Evolutionary conservation across 2,113 vertebrate species (phyloP), one percentile per base, ranked within the genome.

Genomic region (Hylia prasina): DNA sequence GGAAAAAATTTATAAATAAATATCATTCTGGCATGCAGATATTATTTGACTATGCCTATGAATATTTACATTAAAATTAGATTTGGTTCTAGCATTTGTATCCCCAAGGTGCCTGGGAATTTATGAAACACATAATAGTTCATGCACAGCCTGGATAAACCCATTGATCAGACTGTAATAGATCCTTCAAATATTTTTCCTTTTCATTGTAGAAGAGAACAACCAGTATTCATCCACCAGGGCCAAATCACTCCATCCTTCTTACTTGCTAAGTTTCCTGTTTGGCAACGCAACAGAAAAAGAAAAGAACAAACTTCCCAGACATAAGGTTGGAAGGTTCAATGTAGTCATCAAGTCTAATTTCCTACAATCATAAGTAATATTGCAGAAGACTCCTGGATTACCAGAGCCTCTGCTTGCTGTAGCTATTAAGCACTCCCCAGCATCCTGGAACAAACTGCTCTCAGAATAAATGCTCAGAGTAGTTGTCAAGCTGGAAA

Each of bases 41-140:
- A 85, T 86, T 89, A 63, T 90, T 96, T 82, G 37, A 80, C 23
- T 82, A 42, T 65, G 23, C 19, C 56, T 75, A 87, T 71, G 68
- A 81, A 89, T 83, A 82, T 93, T 93, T 94, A 50, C 51, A 86
- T 73, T 80, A 68, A 92, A 87, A 94, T 88, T 88, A 82, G 71
- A 40, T 92, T 84, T 75, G 22, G 10, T 81, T 84, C 47, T 87
- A 89, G 56, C 31, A 64, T 89, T 87, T 89, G 21, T 80, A 87
- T 84, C 42, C 70, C 50, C 23, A 57, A 60, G 10, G n/a, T 85
- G 40, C 35, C 48, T 79, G 33, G 42, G 70, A 87, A 72, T 89
- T 93, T 79, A 89, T 93, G 94, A 91, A 89, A 85, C 87, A 82
- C 70, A 31, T 82, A 58, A 47, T n/a, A 86, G 58, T 35, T 85